Evolutionary conservation across 2,113 vertebrate species (phyloP).

Genomic region (Misgurnus anguillicaudatus): DNA sequence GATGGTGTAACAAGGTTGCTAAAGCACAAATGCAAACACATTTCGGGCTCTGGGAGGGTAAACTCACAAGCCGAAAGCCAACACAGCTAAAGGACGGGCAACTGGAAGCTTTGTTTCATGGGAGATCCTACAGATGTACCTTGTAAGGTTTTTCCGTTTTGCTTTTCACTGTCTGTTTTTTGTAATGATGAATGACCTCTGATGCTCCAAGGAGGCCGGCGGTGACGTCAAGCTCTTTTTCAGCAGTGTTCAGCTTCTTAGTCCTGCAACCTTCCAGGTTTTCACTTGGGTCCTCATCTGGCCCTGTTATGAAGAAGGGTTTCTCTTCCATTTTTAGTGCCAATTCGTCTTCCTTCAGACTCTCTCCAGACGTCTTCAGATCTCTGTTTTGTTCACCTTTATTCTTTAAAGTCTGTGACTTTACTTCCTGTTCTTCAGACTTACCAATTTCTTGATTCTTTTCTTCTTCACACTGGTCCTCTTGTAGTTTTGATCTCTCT

Average conservation of each 20-base stretch:
- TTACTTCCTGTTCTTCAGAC: background rate
- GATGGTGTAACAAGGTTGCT: background rate
- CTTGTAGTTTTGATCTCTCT: background rate
- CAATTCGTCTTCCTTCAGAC: background rate
- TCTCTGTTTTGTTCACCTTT: background rate
- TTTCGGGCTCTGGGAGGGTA: background rate
- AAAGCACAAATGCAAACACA: background rate
- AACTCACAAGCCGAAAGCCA: slow-evolving; percentile 24
- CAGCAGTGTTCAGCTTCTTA: background rate
- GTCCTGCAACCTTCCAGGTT: background rate
- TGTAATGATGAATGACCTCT: background rate
- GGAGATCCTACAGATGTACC: slow-evolving; percentile 62
- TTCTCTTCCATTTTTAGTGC: background rate
- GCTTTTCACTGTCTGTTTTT: slow-evolving; percentile 12
- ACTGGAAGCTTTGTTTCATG: slow-evolving; percentile 4
- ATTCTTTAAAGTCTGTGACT: background rate
- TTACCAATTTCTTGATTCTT: slow-evolving; percentile 26
- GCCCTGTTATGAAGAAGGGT: slow-evolving; percentile 6
- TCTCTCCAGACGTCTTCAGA: slow-evolving; percentile 5
- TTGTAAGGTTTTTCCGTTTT: slow-evolving; percentile 55
- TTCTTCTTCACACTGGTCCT: background rate
- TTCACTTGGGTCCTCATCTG: slow-evolving; percentile 40
- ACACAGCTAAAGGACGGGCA: background rate
- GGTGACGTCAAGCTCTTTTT: background rate
- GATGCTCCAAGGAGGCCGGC: slow-evolving; percentile 8